Evolutionary conservation across 2,113 vertebrate genomes (phyloP), one percentile per base, ranked within the genome.

Genomic region (Coregonus clupeaformis): DNA sequence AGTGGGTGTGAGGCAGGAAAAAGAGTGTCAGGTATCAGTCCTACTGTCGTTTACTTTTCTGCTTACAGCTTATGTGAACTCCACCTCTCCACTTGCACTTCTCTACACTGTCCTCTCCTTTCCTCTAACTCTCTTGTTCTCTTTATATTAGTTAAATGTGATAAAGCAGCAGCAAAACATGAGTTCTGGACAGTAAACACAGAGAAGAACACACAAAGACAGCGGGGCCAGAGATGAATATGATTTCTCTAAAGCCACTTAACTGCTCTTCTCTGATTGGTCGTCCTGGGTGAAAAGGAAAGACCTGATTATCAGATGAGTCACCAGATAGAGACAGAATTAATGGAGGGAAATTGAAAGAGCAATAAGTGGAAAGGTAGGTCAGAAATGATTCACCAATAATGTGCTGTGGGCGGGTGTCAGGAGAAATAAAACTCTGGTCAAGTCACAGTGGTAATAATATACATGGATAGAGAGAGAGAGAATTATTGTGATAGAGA

Each of bases 191-290:
- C 4, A 5, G 52, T 20, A 55, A 14, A 55, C 52, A 55, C 52
- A 20, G 14, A 55, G 52, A 55, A 14, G 5, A 14, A 55, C 52
- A 55, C 49, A 52, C 47, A 52, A 16, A 55, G 16, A 55, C 52
- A 30, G 65, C 16, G 18, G 32, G 65, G 65, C 18, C 32, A 64
- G 52, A 14, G 22, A 77, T 71, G 68, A 27, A 74, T 77, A 45
- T 11, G 65, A 47, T 77, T 68, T 68, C 69, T 68, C 29, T 71
- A 47, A 77, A 77, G 55, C 55, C 55, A 77, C 71, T 74, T 75
- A 80, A 65, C 57, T 62, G n/a, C 5, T 62, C 45, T 32, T 68
- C 71, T 68, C 75, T 79, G 77, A 77, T 69, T 20, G 68, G 22
- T 30, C 14, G 12, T 63, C 71, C 14, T 12, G 6, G 4, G 60